Conservation (phyloP, 2,113 vertebrate species). For the Panthera leo region DNA sequence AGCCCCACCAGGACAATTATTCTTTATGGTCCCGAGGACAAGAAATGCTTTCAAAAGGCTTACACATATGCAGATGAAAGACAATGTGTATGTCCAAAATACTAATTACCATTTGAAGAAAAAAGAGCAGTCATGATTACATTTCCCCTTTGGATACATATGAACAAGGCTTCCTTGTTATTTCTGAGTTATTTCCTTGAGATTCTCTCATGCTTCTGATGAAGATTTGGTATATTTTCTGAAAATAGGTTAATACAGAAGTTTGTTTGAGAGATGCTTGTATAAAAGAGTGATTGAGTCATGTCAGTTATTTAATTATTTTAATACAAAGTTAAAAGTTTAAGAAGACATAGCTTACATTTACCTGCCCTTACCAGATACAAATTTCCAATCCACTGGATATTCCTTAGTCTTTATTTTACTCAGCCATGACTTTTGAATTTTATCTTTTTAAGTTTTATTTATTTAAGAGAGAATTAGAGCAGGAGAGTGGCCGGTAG, state of each 20-base stretch:
- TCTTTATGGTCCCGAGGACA: neutral
- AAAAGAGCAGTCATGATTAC: neutral
- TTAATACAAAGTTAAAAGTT: neutral
- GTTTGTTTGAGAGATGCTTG: neutral
- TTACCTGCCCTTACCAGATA: neutral
- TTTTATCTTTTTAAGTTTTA: neutral
- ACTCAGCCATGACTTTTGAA: neutral
- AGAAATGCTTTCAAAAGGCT: neutral
- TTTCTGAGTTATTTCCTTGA: neutral
- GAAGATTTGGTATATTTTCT: neutral
- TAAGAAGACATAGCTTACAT: neutral
- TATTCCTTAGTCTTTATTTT: neutral
- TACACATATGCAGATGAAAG: neutral
- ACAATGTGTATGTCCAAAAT: neutral
- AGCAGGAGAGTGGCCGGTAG: too few species aligned
- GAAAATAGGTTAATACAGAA: neutral
- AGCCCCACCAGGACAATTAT: neutral
- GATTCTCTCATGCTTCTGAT: neutral
- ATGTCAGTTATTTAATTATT: neutral
- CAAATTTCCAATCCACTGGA: neutral
- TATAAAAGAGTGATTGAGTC: neutral
- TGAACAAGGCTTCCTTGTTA: neutral
- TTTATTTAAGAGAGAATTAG: too few species aligned
- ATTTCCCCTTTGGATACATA: neutral
- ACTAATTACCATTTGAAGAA: neutral